These are phyloP conservation scores for Drosophila burlai DNA, from an alignment of 1,140 invertebrate species.

Conservation along the genomic window DNA sequence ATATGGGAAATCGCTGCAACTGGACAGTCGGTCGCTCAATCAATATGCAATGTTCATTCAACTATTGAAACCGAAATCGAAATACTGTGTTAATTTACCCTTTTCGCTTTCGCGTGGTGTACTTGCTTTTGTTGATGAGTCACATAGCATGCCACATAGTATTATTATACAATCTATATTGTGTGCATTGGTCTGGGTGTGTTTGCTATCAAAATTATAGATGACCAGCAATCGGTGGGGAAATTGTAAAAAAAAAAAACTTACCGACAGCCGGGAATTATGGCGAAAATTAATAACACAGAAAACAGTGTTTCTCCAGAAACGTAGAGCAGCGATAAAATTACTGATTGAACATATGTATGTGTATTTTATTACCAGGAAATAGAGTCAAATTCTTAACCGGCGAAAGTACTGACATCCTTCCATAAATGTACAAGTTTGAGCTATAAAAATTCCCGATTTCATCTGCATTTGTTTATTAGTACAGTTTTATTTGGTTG, in stretches of 20 bases:
- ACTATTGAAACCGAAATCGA: constrained; percentile 45
- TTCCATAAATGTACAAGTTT: background rate
- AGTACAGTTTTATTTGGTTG: no score
- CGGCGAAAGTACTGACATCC: background rate
- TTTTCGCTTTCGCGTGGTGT: constrained; percentile 22
- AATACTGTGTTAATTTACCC: constrained; percentile 15
- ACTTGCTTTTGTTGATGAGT: constrained; percentile 39
- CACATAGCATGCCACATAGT: constrained; percentile 29
- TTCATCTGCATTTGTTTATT: background rate
- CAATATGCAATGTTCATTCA: constrained; percentile 50
- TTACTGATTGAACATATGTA: background rate
- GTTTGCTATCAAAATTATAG: constrained; percentile 53
- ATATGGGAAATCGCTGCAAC: constrained; percentile 23
- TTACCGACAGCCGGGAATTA: constrained; percentile 29
- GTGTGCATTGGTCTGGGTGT: constrained; percentile 14
- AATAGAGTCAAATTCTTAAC: background rate
- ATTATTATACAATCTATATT: constrained; percentile 60
- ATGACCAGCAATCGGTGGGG: constrained; percentile 40
- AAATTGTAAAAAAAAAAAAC: constrained; percentile 22
- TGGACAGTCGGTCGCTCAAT: constrained; percentile 5
- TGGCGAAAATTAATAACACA: constrained; percentile 39
- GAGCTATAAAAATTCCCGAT: background rate
- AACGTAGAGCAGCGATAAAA: background rate
- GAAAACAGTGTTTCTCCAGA: constrained; percentile 6
- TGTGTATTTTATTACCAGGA: background rate